These are phyloP conservation scores for Seriola rivoliana DNA, from an alignment of 2,113 vertebrate genomes.

Conservation along the genomic window DNA sequence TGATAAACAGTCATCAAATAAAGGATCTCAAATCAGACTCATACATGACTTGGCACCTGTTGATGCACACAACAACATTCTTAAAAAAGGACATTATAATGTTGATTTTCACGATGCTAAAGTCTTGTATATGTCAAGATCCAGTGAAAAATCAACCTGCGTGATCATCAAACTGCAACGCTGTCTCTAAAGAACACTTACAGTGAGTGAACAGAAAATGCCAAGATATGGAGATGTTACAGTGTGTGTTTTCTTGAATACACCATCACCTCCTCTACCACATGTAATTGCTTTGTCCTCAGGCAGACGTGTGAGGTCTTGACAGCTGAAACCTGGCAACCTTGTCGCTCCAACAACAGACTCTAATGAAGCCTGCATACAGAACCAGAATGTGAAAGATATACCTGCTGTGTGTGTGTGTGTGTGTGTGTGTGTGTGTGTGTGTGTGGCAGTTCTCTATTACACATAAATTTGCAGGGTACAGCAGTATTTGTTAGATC, in stretches of 20 bases:
- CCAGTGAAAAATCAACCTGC: background rate
- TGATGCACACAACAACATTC: background rate
- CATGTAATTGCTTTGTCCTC: conserved; percentile 78
- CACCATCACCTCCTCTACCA: conserved; percentile 40
- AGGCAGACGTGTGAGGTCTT: conserved; percentile 61
- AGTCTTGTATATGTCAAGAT: background rate
- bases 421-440: conserved; percentile 21
- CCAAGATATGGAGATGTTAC: conserved; percentile 17
- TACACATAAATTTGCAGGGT: background rate
- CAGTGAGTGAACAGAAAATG: background rate
- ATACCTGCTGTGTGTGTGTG: conserved; percentile 45
- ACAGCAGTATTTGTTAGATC: background rate
- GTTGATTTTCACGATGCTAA: background rate
- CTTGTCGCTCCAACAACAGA: conserved; percentile 59
- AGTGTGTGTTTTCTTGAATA: conserved; percentile 26
- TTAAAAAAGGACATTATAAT: background rate
- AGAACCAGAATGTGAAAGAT: conserved; percentile 45
- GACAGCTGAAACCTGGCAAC: conserved; percentile 75
- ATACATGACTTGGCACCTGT: background rate
- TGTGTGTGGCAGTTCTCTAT: conserved; percentile 14
- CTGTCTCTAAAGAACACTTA: background rate
- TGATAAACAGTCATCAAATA: conserved; percentile 25
- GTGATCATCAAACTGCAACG: background rate
- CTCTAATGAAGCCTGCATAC: conserved; percentile 71
- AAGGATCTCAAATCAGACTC: conserved; percentile 2